Evolutionary conservation across 1,140 invertebrate species (phyloP).

Genomic region (Drosophila hydei): DNA sequence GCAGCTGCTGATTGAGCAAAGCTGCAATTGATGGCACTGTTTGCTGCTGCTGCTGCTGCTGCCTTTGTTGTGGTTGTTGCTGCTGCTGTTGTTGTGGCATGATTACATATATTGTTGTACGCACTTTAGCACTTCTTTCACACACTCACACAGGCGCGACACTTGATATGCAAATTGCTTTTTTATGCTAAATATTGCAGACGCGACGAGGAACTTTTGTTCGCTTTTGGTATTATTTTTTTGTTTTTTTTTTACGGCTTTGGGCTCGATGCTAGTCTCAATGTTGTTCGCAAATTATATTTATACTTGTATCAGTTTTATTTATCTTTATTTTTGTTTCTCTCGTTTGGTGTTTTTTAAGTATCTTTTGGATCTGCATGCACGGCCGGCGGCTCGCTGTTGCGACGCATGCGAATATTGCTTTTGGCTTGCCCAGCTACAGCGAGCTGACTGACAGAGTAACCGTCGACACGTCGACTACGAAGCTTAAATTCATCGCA

Average conservation of each 20-base stretch:
- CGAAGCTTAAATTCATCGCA: slow-evolving; percentile 68
- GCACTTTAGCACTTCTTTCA: slow-evolving; percentile 34
- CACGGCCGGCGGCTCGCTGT: slow-evolving; percentile 1
- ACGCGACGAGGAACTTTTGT: slow-evolving; percentile 2
- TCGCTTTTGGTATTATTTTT: neutral
- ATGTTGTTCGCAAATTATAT: slow-evolving; percentile 24
- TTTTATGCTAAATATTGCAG: slow-evolving; percentile 27
- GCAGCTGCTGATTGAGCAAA: slow-evolving; percentile 25
- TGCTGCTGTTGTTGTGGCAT: slow-evolving; percentile 48
- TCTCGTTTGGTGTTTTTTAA: neutral
- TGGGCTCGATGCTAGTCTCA: slow-evolving; percentile 15
- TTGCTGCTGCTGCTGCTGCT: slow-evolving; percentile 31
- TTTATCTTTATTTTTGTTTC: neutral
- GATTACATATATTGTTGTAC: slow-evolving; percentile 43
- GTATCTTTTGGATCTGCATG: slow-evolving; percentile 45
- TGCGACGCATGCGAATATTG: slow-evolving; percentile 47
- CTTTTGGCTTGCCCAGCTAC: slow-evolving; percentile 48
- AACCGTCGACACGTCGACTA: slow-evolving; percentile 51
- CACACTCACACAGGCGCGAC: slow-evolving; percentile 8
- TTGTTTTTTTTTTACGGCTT: neutral
- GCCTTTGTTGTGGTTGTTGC: slow-evolving; percentile 24
- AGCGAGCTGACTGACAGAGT: slow-evolving; percentile 53
- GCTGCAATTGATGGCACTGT: slow-evolving; percentile 21
- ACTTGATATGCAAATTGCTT: slow-evolving; percentile 40
- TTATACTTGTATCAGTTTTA: slow-evolving; percentile 24